Evolutionary conservation across 2,888 invertebrate genomes (phyloP).

Genomic region (Nomada fabriciana): DNA sequence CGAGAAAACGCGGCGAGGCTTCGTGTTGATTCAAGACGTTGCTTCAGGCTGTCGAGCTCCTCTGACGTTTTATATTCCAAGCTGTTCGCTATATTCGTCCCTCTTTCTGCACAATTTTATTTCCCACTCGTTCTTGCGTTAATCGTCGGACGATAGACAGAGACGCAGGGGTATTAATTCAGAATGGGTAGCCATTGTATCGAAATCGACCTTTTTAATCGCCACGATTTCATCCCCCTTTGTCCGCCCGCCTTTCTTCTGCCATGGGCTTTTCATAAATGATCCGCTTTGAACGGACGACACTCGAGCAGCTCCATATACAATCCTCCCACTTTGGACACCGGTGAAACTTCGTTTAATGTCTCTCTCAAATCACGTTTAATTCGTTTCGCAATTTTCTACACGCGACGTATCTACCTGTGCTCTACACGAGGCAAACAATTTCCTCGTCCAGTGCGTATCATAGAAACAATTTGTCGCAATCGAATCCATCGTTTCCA

Average conservation of each 20-base stretch:
- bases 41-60: constrained; percentile 6
- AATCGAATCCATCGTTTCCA: background rate
- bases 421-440: too few relatives aligned
- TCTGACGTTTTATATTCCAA: background rate
- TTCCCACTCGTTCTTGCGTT: background rate
- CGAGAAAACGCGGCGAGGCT: background rate
- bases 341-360: constrained; percentile 1
- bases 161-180: background rate
- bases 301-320: constrained; percentile 6
- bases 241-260: background rate
- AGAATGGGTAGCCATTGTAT: background rate
- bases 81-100: background rate
- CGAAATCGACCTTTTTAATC: constrained; percentile 25
- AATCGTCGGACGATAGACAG: background rate
- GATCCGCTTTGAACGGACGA: background rate
- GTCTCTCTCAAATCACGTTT: constrained; percentile 1
- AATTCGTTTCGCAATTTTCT: background rate
- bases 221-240: background rate
- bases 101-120: background rate
- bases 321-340: background rate
- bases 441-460: too few relatives aligned
- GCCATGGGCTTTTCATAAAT: constrained; percentile 17
- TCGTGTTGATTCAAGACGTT: constrained; percentile 33
- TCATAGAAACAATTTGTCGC: background rate
- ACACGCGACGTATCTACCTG: too few relatives aligned